Base-by-base conservation (phyloP, 2,888 invertebrate species). In the Nomada goodeniana region DNA sequence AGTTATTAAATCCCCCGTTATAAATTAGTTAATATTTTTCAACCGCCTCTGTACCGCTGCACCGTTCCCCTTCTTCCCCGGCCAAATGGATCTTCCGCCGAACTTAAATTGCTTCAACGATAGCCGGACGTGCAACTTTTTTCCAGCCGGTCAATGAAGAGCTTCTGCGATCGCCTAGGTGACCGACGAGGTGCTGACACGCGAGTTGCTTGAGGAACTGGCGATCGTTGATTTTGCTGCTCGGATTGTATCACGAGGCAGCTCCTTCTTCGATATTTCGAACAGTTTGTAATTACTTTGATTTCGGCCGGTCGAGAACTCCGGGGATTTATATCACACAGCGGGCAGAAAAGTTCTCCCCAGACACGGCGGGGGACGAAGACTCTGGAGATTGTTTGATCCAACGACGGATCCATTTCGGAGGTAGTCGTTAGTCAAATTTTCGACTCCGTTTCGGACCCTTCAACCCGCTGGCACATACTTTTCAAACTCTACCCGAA, bases 1-100 rank as follows among this genome's bases (percentile, higher is more conserved):
- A 53, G 15, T 68, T 68, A 69, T 80, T 79, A 79, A 80, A 80
- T 80, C 53, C 60, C 59, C 7, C 53, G 64, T 65, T 77, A 70
- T 60, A 60, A 77, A 77, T 65, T 71, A 77, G 60, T 44, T 20
- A 47, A 65, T 65, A 53, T 64, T 55, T 65, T 59, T 60, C 76
- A 36, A 53, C 50, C 64, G 47, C 29, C 20, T 15, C 20, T 5
- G 18, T 18, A 15, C 50, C 50, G 18, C 50, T 5, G 15, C 50
- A 5, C 50, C 13, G 0, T 50, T 3, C n/a, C n/a, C 23, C 50
- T 50, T 42, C 50, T 11, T 36, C 67, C 7, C 23, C 2, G 18
- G 23, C 20, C 18, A 59, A 74, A 67, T 67, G 42, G 47, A 59
- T 67, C 50, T 50, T n/a, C 65, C 65, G 42, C 13, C 4, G 0